These are phyloP conservation scores for Pluvianellus socialis DNA, from an alignment of 2,113 vertebrate species.

Conservation along the genomic window DNA sequence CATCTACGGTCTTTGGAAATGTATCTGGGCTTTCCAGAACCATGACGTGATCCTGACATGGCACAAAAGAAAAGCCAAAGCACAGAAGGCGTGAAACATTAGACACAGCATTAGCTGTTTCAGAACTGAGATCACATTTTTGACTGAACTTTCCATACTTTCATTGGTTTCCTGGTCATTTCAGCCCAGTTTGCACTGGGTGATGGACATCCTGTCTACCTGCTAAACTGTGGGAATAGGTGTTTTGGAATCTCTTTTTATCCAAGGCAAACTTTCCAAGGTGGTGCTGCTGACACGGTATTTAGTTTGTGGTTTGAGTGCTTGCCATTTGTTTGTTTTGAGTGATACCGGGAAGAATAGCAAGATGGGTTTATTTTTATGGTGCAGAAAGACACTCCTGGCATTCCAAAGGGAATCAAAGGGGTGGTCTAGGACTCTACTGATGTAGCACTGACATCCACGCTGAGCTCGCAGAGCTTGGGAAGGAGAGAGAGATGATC, in stretches of 20 bases:
- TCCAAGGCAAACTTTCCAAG: constrained; percentile 27
- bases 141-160: constrained; percentile 16
- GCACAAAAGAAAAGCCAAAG: background rate
- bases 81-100: background rate
- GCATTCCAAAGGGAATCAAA: background rate
- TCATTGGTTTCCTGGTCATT: background rate
- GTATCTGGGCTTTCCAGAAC: background rate
- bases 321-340: constrained; percentile 30
- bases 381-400: background rate
- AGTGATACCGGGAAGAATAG: constrained; percentile 11
- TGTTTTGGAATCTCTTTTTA: constrained; percentile 36
- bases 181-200: background rate
- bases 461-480: background rate
- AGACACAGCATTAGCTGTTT: background rate
- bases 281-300: constrained; percentile 39
- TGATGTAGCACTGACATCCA: background rate
- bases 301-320: constrained; percentile 41
- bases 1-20: background rate
- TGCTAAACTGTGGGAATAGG: background rate
- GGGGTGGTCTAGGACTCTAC: background rate
- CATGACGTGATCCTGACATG: background rate
- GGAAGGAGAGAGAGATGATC: background rate
- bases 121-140: background rate
- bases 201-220: background rate
- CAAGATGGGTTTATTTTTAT: constrained; percentile 22